Base-by-base conservation (phyloP, 2,888 invertebrate species). In the Branchellion lobata region DNA sequence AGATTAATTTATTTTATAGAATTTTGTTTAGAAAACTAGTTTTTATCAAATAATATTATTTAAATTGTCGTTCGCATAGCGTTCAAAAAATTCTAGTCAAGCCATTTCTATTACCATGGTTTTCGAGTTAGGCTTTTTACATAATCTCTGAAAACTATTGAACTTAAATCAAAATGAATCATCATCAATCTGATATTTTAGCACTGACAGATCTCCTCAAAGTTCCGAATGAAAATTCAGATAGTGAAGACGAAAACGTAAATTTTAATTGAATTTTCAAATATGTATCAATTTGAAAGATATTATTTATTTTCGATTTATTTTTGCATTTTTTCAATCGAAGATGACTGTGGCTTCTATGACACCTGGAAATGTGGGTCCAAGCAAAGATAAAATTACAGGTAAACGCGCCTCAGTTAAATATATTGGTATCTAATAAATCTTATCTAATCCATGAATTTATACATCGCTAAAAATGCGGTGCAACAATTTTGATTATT, bases 161-260 rank as follows among this genome's bases (percentile, higher is more conserved):
- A 8, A 8, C 40, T 8, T 14, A 40, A 40, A 8, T 14, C 40
- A 40, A 8, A 8, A 57, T 57, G 61, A 57, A n/a, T 57, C 24
- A 14, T 24, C 5, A 24, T n/a, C 61, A 57, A 24, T n/a, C 61
- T 14, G 61, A 57, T 57, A 57, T 57, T 57, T n/a, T 57, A 5
- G 61, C 61, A 18, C 61, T 57, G 5, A 57, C n/a, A 24, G 61
- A 57, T 14, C 61, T 57, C 5, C 61, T 57, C n/a, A 57, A n/a
- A 57, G 3, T 5, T 14, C 24, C 61, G 3, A 57, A 78, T 61
- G 72, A 76, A 11, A 40, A 80, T 33, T 72, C 72, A 21, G 81
- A 81, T 34, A 77, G 76, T 1, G 81, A 81, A 34, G 79, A 81
- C 40, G 81, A 81, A 36, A 1, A 47, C 34, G 80, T 80, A 51